A percentile compares a stretch with the other conserved stretches of the same genome.
Evolutionary conservation across 2,113 vertebrate species (phyloP).

Genomic region (Centropus bengalensis): DNA sequence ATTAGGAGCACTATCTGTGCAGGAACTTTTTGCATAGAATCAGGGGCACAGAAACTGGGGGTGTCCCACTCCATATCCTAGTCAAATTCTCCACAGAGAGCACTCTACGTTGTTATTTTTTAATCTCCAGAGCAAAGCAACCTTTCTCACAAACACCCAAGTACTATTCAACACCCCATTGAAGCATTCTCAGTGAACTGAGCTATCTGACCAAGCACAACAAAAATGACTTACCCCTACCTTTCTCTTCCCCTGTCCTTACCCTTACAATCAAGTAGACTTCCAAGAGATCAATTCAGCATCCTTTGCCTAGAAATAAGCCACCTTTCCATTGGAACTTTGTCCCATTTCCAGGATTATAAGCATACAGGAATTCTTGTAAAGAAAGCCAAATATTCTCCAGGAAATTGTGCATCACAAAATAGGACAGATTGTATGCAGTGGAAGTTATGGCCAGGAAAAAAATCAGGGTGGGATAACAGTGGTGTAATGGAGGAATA

Average conservation of each 20-base stretch:
- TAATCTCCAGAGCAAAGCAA: not conserved
- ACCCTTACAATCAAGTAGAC: not conserved
- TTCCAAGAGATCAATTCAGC: slow-evolving; percentile 26
- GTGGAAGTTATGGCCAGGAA: slow-evolving; percentile 57
- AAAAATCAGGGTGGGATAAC: slow-evolving; percentile 51
- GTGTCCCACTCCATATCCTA: not conserved
- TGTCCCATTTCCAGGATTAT: slow-evolving; percentile 70
- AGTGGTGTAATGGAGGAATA: not conserved
- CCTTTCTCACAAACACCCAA: not conserved
- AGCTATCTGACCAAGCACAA: not conserved
- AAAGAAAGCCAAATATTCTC: slow-evolving; percentile 64
- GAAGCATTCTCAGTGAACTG: not conserved
- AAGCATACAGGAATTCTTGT: slow-evolving; percentile 70
- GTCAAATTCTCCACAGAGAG: not conserved
- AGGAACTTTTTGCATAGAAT: not conserved
- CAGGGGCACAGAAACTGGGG: not conserved
- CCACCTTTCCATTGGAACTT: slow-evolving; percentile 47
- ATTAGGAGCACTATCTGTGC: not conserved
- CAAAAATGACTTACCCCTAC: not conserved
- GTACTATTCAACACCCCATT: not conserved
- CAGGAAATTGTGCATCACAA: slow-evolving; percentile 68
- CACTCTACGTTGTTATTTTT: not conserved
- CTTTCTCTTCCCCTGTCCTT: not conserved
- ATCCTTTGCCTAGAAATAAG: not conserved
- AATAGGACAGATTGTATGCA: not conserved